Evolutionary conservation across 2,113 vertebrate species (phyloP).

Genomic region (Vanacampus margaritifer): DNA sequence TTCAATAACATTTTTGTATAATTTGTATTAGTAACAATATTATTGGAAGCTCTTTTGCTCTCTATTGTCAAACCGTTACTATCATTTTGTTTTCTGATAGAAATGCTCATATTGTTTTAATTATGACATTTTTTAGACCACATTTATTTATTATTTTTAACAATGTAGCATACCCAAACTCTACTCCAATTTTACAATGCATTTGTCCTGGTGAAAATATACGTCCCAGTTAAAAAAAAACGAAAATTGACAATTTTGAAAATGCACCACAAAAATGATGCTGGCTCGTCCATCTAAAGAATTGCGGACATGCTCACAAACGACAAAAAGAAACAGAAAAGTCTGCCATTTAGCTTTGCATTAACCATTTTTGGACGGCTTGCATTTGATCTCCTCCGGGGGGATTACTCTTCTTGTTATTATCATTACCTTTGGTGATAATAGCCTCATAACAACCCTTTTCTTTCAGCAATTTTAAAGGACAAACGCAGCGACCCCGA

Average conservation of each 20-base stretch:
- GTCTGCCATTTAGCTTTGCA: not conserved
- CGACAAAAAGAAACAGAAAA: not conserved
- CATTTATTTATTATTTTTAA: not conserved
- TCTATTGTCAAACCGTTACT: not conserved
- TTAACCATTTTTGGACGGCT: not conserved
- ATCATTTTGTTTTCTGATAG: not conserved
- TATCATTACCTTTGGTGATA: conserved; percentile 8
- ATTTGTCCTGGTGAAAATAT: not conserved
- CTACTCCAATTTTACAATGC: not conserved
- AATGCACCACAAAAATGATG: not conserved
- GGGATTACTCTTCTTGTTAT: conserved; percentile 1
- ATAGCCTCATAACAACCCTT: not conserved
- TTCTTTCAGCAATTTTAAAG: conserved; percentile 66
- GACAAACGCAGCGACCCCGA: conserved; percentile 76
- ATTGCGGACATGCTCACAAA: not conserved
- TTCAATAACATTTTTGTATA: not conserved
- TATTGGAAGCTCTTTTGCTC: not conserved
- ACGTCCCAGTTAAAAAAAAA: too few species aligned
- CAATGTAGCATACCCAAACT: not conserved
- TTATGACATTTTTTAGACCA: not conserved
- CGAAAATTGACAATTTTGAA: too few species aligned
- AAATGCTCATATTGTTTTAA: not conserved
- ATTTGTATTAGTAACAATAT: not conserved
- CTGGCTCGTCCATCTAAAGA: not conserved
- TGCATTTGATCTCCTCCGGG: not conserved